phyloP scores from a whole-genome alignment of 2,888 invertebrate genomes.

The Onchidella celtica region DNA sequence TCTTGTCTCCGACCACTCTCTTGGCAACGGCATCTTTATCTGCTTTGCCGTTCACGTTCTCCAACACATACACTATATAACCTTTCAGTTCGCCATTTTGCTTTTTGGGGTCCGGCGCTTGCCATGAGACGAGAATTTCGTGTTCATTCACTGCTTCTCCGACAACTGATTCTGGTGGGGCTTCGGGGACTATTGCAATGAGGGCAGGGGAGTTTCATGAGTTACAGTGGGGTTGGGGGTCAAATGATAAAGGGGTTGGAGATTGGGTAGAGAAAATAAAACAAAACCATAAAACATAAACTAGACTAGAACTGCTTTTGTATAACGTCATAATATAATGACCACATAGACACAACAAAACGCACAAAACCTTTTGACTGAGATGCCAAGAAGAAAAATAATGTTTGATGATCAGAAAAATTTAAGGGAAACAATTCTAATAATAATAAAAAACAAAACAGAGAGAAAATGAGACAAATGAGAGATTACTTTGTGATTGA shows the following conservation, averaged over 20 bases:
- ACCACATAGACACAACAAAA: no score
- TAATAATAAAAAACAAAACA: no score
- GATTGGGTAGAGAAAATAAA: background rate
- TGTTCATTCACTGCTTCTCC: slow-evolving; percentile 93
- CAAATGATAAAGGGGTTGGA: background rate
- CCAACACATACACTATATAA: slow-evolving; percentile 74
- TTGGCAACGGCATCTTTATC: slow-evolving; percentile 83
- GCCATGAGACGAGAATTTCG: slow-evolving; percentile 94
- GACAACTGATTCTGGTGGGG: slow-evolving; percentile 96
- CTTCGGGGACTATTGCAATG: slow-evolving; percentile 96
- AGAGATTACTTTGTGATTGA: no score
- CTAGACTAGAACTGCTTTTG: background rate
- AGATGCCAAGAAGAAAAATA: no score
- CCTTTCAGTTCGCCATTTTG: slow-evolving; percentile 87
- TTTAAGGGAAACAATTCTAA: no score
- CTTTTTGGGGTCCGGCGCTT: slow-evolving; percentile 93
- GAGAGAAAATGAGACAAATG: no score
- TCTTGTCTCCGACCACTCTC: slow-evolving; percentile 71
- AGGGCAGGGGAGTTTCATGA: background rate
- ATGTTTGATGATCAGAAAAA: no score
- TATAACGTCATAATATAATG: no score
- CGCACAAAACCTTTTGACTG: no score
- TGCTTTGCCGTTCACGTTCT: slow-evolving; percentile 79
- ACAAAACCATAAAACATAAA: slow-evolving; percentile 7
- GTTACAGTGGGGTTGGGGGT: slow-evolving; percentile 6